Percentiles rank a stretch among this genome's conserved stretches.
phyloP scores from a whole-genome alignment of 1,140 invertebrate species.

The Dufourea novaeangliae region DNA sequence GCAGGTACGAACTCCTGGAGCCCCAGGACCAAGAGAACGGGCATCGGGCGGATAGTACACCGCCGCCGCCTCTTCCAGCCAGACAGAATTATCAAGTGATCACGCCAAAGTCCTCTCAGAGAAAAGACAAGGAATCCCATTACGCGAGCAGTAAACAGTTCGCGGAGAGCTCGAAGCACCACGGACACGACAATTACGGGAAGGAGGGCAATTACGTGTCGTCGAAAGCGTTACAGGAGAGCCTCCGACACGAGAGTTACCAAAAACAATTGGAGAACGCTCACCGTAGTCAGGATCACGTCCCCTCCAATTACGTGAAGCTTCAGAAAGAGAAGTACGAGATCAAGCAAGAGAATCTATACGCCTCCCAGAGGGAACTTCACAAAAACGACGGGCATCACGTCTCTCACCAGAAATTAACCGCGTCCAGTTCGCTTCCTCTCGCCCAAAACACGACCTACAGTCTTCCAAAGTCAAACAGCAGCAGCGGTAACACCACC shows the following conservation, averaged over 20 bases:
- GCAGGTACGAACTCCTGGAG: constrained; percentile 83
- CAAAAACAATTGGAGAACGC: constrained; percentile 72
- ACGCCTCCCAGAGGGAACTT: constrained; percentile 73
- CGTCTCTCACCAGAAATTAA: constrained; percentile 72
- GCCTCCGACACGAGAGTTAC: constrained; percentile 73
- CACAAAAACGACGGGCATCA: constrained; percentile 74
- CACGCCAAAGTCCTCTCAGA: constrained; percentile 64
- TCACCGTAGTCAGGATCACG: constrained; percentile 69
- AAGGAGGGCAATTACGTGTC: constrained; percentile 78
- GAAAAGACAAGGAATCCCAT: constrained; percentile 75
- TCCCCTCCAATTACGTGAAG: constrained; percentile 74
- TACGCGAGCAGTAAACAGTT: constrained; percentile 71
- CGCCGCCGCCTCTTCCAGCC: constrained; percentile 83
- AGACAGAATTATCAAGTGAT: constrained; percentile 74
- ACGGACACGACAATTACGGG: constrained; percentile 72
- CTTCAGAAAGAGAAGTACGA: constrained; percentile 79
- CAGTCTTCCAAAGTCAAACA: constrained; percentile 73
- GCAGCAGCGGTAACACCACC: no score
- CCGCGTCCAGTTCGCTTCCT: constrained; percentile 72
- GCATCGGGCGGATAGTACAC: constrained; percentile 74
- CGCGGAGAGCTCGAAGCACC: constrained; percentile 66
- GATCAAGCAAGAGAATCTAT: constrained; percentile 76
- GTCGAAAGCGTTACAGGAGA: constrained; percentile 73
- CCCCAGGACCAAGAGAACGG: constrained; percentile 74
- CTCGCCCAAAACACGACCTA: constrained; percentile 71